Conservation (phyloP, 2,113 vertebrate species). For the Saccopteryx bilineata region DNA sequence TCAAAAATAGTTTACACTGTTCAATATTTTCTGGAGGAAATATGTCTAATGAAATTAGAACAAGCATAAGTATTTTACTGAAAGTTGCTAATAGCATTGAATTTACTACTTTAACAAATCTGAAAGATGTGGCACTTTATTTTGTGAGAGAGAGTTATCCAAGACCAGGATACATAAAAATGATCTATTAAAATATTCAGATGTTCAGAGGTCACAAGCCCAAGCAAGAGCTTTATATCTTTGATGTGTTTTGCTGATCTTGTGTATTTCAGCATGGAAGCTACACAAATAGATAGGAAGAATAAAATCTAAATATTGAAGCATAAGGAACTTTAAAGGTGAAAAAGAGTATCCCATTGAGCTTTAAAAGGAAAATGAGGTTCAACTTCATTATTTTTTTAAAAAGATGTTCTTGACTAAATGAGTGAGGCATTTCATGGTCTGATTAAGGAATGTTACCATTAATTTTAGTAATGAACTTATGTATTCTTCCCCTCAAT, state of each 20-base stretch:
- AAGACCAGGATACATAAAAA: background rate
- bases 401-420: background rate
- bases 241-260: background rate
- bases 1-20: constrained; percentile 24
- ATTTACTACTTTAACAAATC: constrained; percentile 30
- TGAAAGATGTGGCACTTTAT: background rate
- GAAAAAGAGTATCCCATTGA: background rate
- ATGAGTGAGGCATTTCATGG: background rate
- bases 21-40: constrained; percentile 49
- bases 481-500: background rate
- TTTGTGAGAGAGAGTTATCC: background rate
- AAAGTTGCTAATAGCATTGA: constrained; percentile 42
- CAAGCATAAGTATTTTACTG: constrained; percentile 4
- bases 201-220: background rate
- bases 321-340: background rate
- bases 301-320: constrained; percentile 7
- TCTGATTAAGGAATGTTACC: background rate
- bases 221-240: background rate
- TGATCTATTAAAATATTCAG: background rate
- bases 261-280: background rate
- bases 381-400: constrained; percentile 7
- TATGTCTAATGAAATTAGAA: constrained; percentile 46
- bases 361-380: background rate
- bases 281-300: background rate
- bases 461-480: background rate